phyloP scores from a whole-genome alignment of 2,113 vertebrate species.

The Clarias gariepinus region DNA sequence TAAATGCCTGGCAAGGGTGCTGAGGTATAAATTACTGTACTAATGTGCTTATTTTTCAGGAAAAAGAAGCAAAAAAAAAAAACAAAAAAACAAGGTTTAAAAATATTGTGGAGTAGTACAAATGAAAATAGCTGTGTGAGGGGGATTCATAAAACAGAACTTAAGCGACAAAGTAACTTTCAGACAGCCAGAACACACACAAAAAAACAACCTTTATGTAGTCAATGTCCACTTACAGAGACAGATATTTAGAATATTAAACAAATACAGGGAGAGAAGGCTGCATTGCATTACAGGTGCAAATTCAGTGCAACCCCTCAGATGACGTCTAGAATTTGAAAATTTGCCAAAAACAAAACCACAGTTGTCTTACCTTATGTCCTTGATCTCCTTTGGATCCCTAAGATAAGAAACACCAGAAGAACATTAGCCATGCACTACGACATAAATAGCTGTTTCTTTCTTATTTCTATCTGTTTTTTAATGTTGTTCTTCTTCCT shows the following conservation, averaged over 20 bases:
- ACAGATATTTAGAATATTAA: background rate
- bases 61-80: background rate
- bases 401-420: constrained; percentile 50
- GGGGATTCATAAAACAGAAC: background rate
- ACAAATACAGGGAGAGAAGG: background rate
- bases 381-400: constrained; percentile 64
- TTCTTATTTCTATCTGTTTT: background rate
- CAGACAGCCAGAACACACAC: background rate
- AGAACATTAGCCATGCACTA: constrained; percentile 11
- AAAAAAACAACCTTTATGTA: no score
- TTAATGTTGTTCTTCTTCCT: background rate
- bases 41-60: background rate
- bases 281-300: background rate
- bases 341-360: constrained; percentile 7
- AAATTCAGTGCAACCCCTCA: no score
- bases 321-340: background rate
- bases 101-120: background rate
- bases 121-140: background rate
- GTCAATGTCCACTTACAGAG: background rate
- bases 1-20: background rate
- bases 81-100: background rate
- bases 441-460: background rate
- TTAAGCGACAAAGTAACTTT: background rate
- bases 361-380: constrained; percentile 63
- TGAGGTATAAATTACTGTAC: background rate